Conservation (phyloP, 2,888 invertebrate species). For the Sminthurinus aureus region DNA sequence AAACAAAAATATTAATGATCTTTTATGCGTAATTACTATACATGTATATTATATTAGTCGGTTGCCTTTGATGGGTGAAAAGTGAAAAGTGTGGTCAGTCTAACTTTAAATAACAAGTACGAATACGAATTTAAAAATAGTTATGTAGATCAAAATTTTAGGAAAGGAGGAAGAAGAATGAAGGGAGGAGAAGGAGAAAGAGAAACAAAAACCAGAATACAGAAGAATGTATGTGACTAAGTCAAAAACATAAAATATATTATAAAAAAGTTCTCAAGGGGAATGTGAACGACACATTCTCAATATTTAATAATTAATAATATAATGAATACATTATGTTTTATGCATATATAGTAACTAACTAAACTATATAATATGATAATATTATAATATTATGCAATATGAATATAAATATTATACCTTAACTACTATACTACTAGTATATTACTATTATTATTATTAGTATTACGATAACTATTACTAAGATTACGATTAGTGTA, state of each 20-base stretch:
- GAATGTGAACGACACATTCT: conserved; percentile 33
- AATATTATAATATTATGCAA: conserved; percentile 10
- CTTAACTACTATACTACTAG: conserved; percentile 1
- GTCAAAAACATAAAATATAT: conserved; percentile 46
- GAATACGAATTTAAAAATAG: conserved; percentile 5
- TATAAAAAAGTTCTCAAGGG: conserved; percentile 49
- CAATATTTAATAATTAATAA: conserved; percentile 17
- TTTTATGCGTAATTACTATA: background rate
- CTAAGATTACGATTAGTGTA: conserved; percentile 24
- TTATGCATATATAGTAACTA: background rate
- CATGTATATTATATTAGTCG: background rate
- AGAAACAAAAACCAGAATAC: background rate
- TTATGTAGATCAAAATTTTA: conserved; percentile 21
- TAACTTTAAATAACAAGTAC: background rate
- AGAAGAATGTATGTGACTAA: conserved; percentile 53
- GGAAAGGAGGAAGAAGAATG: conserved; percentile 7
- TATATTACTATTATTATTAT: conserved; percentile 27
- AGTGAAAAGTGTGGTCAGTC: conserved; percentile 22
- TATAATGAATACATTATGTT: no score
- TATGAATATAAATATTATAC: conserved; percentile 17
- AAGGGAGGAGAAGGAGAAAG: background rate
- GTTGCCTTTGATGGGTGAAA: conserved; percentile 10
- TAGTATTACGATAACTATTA: conserved; percentile 4
- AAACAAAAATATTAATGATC: no score
- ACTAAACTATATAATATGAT: conserved; percentile 2